Base-by-base conservation (phyloP, 2,797 vertebrate genomes). In the Cyclopterus lumpus region DNA sequence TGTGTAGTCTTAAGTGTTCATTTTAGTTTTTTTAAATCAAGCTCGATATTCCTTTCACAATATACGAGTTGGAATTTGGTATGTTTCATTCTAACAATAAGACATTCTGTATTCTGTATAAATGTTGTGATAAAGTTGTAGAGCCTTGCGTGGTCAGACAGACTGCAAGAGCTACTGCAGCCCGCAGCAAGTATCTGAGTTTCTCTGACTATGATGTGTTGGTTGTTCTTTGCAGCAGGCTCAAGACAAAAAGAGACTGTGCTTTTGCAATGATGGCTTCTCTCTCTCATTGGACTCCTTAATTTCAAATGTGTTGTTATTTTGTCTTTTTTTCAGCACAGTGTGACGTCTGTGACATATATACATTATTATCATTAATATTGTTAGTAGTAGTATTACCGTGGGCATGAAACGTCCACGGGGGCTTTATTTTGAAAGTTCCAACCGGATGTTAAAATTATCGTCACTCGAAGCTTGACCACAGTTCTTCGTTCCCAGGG, bases 401-500 rank as follows among this genome's bases (percentile, higher is more conserved):
- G 22, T 42, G 15, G 8, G 14, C 24, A 18, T 11, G 18, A 32
- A 6, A 34, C 5, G 5, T 53, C 8, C 14, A 3, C 3, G 16
- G 1, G 10, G 6, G 1, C 32, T 82, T 88, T 92, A 88, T 76
- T 86, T 53, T 87, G 86, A 90, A 90, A 74, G 70, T 8, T 11
- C 0, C 0, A 16, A 71, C 24, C 75, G 86, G 91, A 86, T 71
- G 3, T 7, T 0, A 0, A 0, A 0, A 12, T 22, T 12, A 0
- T 71, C 58, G 26, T 65, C 44, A 14, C 24, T 44, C 14, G 44
- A 51, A 59, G 48, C 86, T 90, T 92, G 71, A 88, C 86, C n/a
- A 20, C 61, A 5, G 48, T 75, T 82, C 64, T 82, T 85, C 75
- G 93, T 95, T 96, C 96, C 95, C 95, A 93, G 94, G 90, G 96